phyloP scores from a whole-genome alignment of 2,888 invertebrate genomes.

The Dioctria linearis region DNA sequence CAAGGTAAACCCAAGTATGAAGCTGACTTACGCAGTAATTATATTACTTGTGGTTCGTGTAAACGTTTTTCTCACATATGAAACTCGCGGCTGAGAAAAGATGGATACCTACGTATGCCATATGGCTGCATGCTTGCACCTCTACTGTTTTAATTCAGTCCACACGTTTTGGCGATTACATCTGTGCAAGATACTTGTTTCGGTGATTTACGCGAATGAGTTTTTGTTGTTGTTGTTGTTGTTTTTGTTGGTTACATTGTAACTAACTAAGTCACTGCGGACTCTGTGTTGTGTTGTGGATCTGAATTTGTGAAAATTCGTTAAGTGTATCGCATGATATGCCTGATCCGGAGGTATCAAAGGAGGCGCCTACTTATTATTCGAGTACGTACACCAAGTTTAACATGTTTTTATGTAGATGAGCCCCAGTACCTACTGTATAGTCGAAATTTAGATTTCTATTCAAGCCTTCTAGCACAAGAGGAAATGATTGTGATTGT shows the following conservation, averaged over 20 bases:
- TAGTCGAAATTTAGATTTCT: conserved; percentile 47
- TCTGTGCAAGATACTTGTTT: neutral
- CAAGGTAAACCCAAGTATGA: conserved; percentile 21
- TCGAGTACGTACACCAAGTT: conserved; percentile 40
- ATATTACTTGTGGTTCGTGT: conserved; percentile 35
- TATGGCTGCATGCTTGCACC: conserved; percentile 5
- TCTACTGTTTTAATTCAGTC: conserved; percentile 12
- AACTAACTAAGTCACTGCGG: neutral
- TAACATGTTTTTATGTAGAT: conserved; percentile 56
- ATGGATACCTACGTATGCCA: neutral
- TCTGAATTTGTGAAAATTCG: conserved; percentile 34
- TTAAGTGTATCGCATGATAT: neutral
- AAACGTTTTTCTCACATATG: conserved; percentile 36
- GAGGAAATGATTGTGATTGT: conserved; percentile 39
- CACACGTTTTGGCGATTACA: conserved; percentile 33
- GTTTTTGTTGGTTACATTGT: conserved; percentile 20
- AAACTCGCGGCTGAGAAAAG: neutral
- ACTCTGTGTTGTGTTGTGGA: too few relatives aligned
- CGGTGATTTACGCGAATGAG: conserved; percentile 7
- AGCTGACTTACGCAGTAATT: conserved; percentile 3
- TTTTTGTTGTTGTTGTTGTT: neutral
- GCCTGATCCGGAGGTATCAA: conserved; percentile 26
- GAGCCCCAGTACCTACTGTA: conserved; percentile 22
- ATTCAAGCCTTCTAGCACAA: conserved; percentile 15
- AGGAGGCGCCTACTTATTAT: conserved; percentile 58